A percentile compares a stretch with the other conserved stretches of the same genome.
phyloP scores from a whole-genome alignment of 2,888 invertebrate genomes.

The Eupithecia dodoneata region DNA sequence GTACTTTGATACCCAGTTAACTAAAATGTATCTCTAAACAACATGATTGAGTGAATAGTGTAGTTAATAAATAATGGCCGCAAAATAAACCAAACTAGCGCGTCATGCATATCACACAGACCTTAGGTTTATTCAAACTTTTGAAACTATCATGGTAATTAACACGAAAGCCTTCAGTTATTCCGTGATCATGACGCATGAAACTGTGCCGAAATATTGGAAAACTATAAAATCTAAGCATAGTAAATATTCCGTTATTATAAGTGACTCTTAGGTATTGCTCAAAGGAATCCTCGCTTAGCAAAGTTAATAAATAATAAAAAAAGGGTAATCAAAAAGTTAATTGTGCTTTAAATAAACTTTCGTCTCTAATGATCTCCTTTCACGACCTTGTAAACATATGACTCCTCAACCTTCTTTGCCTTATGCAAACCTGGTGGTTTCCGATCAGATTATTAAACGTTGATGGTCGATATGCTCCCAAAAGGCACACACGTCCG shows the following conservation, averaged over 20 bases:
- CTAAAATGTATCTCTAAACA: not conserved
- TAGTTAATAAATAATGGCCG: not conserved
- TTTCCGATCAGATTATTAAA: conserved; percentile 34
- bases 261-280: not conserved
- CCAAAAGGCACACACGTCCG: conserved; percentile 18
- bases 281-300: not conserved
- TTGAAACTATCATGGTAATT: no score
- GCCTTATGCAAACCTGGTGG: conserved; percentile 28
- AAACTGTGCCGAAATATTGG: no score
- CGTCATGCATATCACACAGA: no score
- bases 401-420: conserved; percentile 9
- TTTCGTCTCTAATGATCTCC: not conserved
- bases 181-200: no score
- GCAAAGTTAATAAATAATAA: no score
- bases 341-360: not conserved
- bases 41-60: not conserved
- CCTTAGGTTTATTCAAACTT: no score
- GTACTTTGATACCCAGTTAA: conserved; percentile 2
- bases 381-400: not conserved
- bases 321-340: not conserved
- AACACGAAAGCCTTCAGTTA: no score
- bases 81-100: not conserved
- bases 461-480: conserved; percentile 25
- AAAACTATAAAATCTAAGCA: no score
- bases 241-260: no score